Evolutionary conservation across 2,113 vertebrate genomes (phyloP).

Genomic region (Heliornis fulica): DNA sequence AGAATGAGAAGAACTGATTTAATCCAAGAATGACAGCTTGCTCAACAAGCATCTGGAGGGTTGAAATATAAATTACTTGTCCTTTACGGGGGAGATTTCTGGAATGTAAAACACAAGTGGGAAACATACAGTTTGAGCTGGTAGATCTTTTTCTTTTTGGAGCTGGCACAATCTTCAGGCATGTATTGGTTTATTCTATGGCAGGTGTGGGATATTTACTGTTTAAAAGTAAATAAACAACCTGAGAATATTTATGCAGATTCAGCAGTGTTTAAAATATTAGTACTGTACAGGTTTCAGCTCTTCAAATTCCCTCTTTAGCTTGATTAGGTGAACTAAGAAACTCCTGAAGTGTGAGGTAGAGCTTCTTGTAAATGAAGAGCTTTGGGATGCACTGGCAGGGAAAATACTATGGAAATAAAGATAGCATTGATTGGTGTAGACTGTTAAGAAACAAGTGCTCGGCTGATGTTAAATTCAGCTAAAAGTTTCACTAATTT

Average conservation of each 20-base stretch:
- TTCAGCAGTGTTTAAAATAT: not conserved
- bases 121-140: not conserved
- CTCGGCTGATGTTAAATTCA: not conserved
- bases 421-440: not conserved
- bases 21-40: conserved; percentile 54
- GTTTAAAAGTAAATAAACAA: not conserved
- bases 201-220: not conserved
- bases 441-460: not conserved
- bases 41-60: conserved; percentile 20
- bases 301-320: not conserved
- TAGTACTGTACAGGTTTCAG: not conserved
- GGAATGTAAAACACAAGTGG: not conserved
- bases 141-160: not conserved
- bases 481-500: not conserved
- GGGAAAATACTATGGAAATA: not conserved
- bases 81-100: conserved; percentile 32
- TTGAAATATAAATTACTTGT: conserved; percentile 44
- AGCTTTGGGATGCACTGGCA: not conserved
- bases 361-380: not conserved
- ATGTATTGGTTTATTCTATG: not conserved
- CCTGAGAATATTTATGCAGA: not conserved
- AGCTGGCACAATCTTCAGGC: not conserved
- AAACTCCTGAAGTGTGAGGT: not conserved
- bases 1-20: conserved; percentile 39
- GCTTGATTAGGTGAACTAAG: not conserved